Percentiles rank a stretch among this genome's conserved stretches.
Conservation (phyloP, 2,797 vertebrate species). For the Enteromius mattozi region DNA sequence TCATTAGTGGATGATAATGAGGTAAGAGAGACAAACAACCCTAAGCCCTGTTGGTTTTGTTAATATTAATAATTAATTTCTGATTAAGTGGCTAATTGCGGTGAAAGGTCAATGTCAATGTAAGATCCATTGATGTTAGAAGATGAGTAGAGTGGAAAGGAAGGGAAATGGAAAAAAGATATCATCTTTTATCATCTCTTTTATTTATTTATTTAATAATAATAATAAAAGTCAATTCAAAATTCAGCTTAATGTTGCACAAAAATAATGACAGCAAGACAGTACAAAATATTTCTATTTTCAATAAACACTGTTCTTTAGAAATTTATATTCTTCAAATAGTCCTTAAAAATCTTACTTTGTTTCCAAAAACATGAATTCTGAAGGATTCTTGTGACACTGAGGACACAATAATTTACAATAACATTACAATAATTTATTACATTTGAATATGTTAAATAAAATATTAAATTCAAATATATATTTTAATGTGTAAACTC, state of each 20-base stretch:
- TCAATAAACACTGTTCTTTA: neutral
- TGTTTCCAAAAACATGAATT: neutral
- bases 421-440: too few relatives aligned
- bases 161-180: neutral
- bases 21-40: conserved; percentile 80
- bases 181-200: neutral
- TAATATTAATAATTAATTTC: conserved; percentile 83
- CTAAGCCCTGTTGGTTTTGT: conserved; percentile 81
- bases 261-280: neutral
- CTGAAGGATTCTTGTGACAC: neutral
- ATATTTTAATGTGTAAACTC: neutral
- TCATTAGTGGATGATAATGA: conserved; percentile 84
- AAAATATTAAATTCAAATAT: neutral
- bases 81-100: conserved; percentile 83
- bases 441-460: too few relatives aligned
- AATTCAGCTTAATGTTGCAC: neutral
- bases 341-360: neutral
- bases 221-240: neutral
- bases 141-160: conserved; percentile 54
- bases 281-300: neutral
- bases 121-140: conserved; percentile 70
- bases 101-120: conserved; percentile 82
- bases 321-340: neutral
- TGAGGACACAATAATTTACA: neutral
- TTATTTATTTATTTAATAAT: too few relatives aligned